Conservation (phyloP, 2,113 vertebrate species). For the Muscicapa adusta region DNA sequence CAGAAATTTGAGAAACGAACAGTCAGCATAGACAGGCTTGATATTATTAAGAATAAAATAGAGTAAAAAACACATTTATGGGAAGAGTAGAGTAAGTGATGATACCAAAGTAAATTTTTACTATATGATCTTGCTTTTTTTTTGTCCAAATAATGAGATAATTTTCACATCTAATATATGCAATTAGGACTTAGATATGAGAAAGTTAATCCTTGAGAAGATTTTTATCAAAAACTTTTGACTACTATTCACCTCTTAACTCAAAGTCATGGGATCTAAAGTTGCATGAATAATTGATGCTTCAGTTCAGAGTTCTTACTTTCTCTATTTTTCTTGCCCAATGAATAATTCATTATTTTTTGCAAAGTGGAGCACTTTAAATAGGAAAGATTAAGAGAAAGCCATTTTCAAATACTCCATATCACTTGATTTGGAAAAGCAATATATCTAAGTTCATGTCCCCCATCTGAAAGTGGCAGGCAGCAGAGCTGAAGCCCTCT, state of each 20-base stretch:
- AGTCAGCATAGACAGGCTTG: not conserved
- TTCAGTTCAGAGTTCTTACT: constrained; percentile 45
- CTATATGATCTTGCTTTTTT: not conserved
- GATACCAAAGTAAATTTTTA: not conserved
- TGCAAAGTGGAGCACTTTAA: constrained; percentile 38
- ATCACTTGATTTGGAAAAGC: constrained; percentile 20
- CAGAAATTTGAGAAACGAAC: not conserved
- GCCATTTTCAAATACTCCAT: not conserved
- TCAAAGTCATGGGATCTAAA: constrained; percentile 50
- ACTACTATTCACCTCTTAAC: constrained; percentile 33
- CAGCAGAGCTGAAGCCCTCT: not conserved
- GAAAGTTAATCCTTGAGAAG: not conserved
- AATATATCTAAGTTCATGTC: not conserved
- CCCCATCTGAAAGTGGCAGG: not conserved
- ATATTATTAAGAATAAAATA: not conserved
- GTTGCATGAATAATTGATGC: constrained; percentile 58
- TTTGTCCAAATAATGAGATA: not conserved
- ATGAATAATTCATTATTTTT: constrained; percentile 64
- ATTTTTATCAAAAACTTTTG: constrained; percentile 39
- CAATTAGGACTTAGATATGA: constrained; percentile 10
- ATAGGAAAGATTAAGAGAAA: constrained; percentile 51
- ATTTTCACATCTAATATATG: not conserved
- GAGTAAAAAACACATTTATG: not conserved
- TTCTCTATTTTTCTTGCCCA: constrained; percentile 35
- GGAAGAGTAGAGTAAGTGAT: not conserved